These are phyloP conservation scores for Podargus strigoides DNA, from an alignment of 2,797 vertebrate species.

Conservation along the genomic window DNA sequence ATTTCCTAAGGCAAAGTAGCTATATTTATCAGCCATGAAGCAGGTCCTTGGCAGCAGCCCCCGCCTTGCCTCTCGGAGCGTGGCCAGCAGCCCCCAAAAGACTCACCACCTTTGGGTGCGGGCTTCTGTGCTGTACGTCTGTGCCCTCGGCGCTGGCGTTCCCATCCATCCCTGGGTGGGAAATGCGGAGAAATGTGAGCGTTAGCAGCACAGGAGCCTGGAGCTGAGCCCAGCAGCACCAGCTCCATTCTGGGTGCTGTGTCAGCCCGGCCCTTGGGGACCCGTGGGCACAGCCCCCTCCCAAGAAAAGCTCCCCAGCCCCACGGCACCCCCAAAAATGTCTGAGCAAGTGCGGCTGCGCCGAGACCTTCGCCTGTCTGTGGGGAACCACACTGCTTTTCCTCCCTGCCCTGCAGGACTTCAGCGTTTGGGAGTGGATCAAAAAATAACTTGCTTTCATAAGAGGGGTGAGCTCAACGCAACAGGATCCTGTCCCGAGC, in stretches of 20 bases:
- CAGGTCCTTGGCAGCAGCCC: not conserved
- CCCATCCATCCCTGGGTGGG: conserved; percentile 80
- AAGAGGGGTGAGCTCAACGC: conserved; percentile 74
- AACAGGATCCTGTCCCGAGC: conserved; percentile 63
- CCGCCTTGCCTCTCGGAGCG: not conserved
- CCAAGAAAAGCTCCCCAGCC: conserved; percentile 41
- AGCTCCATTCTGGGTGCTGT: not conserved
- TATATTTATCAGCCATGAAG: not conserved
- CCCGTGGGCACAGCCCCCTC: not conserved
- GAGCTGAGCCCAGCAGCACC: not conserved
- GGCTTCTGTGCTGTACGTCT: conserved; percentile 71
- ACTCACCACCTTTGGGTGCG: conserved; percentile 82
- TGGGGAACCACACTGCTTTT: not conserved
- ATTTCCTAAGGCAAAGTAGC: not conserved
- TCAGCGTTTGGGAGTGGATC: conserved; percentile 13
- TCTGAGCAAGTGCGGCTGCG: conserved; percentile 23
- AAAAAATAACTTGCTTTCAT: conserved; percentile 83
- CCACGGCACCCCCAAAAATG: conserved; percentile 28
- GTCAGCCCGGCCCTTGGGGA: not conserved
- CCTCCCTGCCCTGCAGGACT: conserved; percentile 14
- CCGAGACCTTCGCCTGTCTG: not conserved
- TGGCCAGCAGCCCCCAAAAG: not conserved
- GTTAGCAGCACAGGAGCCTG: not conserved
- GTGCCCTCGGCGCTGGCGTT: conserved; percentile 76
- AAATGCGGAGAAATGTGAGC: not conserved